Evolutionary conservation across 1,140 invertebrate species (phyloP).

Genomic region (Dreissena rostriformis): DNA sequence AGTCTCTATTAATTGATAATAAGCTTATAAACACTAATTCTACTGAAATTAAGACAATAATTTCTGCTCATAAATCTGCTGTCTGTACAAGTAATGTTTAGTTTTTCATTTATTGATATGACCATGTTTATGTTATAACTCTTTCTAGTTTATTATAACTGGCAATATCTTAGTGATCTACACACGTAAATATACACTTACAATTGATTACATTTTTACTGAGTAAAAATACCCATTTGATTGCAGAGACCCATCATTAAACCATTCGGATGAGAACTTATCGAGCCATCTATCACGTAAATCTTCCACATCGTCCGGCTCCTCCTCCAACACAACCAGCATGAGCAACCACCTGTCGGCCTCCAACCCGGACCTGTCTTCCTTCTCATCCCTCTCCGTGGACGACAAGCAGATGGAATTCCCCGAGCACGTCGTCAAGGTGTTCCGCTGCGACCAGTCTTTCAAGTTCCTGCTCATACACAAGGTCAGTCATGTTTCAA

Average conservation of each 20-base stretch:
- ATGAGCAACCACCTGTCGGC: conserved; percentile 84
- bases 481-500: conserved; percentile 83
- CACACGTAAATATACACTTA: no score
- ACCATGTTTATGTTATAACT: no score
- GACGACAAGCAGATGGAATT: conserved; percentile 87
- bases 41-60: no score
- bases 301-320: conserved; percentile 70
- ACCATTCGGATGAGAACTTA: conserved; percentile 76
- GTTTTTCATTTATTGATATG: no score
- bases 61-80: no score
- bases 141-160: no score
- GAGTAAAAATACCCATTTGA: neutral
- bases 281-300: conserved; percentile 63
- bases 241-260: conserved; percentile 63
- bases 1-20: no score
- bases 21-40: no score
- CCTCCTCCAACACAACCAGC: conserved; percentile 62
- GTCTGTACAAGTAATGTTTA: no score
- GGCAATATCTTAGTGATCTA: no score
- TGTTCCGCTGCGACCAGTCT: conserved; percentile 94
- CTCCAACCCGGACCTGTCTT: conserved; percentile 92
- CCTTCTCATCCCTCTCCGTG: conserved; percentile 64
- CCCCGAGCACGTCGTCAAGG: conserved; percentile 98
- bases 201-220: no score
- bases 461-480: conserved; percentile 98